phyloP scores from a whole-genome alignment of 2,113 vertebrate genomes.

The Chaenocephalus aceratus region DNA sequence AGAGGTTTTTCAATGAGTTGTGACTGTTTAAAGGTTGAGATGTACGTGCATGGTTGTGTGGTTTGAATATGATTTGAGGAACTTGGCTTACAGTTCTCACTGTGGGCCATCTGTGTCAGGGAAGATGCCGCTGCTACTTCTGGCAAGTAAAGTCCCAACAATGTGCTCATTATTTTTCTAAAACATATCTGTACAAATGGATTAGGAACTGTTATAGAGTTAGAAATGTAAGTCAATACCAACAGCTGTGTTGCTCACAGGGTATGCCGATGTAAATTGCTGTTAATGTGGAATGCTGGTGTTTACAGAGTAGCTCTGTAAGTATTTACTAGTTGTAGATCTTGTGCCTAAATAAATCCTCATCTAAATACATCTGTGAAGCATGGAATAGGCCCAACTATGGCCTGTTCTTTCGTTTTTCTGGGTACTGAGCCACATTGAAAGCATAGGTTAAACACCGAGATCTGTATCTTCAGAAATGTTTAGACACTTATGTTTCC shows the following conservation, averaged over 20 bases:
- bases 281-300: conserved; percentile 67
- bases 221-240: conserved; percentile 64
- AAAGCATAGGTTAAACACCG: not conserved
- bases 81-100: conserved; percentile 34
- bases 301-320: conserved; percentile 71
- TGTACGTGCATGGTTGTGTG: conserved; percentile 19
- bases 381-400: conserved; percentile 36
- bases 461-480: not conserved
- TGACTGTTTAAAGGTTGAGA: conserved; percentile 4
- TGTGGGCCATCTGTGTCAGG: conserved; percentile 62
- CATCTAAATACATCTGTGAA: conserved; percentile 68
- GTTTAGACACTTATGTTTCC: not conserved
- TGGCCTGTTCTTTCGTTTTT: conserved; percentile 5
- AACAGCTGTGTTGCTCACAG: conserved; percentile 56
- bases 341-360: conserved; percentile 69
- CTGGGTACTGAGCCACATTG: not conserved
- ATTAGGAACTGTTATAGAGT: conserved; percentile 58
- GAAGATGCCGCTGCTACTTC: conserved; percentile 36
- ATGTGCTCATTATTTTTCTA: conserved; percentile 67
- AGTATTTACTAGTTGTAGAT: conserved; percentile 74
- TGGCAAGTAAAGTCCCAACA: conserved; percentile 44
- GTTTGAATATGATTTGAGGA: conserved; percentile 24
- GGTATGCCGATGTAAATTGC: conserved; percentile 60
- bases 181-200: conserved; percentile 61
- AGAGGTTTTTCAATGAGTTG: conserved; percentile 6